Conservation (phyloP, 2,888 invertebrate genomes). For the Ochlodes sylvanus region DNA sequence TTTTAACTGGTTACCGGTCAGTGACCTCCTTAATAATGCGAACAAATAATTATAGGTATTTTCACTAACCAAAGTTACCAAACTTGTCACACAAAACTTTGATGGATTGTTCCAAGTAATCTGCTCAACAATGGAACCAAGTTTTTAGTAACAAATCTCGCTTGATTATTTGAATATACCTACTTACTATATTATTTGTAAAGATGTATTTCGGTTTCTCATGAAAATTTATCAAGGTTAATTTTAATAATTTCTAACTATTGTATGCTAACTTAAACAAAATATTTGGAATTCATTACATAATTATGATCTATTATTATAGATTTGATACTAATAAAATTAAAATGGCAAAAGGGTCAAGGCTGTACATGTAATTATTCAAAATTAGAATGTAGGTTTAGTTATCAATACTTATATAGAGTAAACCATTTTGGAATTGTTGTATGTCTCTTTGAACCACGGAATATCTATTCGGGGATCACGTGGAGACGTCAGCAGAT, state of each 20-base stretch:
- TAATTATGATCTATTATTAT: too few relatives aligned
- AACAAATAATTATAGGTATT: constrained; percentile 35
- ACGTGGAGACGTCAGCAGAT: too few relatives aligned
- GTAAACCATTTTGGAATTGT: too few relatives aligned
- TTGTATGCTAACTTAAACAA: too few relatives aligned
- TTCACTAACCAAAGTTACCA: constrained; percentile 33
- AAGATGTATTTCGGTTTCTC: constrained; percentile 1
- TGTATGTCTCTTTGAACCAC: too few relatives aligned
- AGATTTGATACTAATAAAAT: too few relatives aligned
- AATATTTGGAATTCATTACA: not conserved
- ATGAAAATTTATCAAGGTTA: constrained; percentile 12
- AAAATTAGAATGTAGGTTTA: too few relatives aligned
- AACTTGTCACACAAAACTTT: constrained; percentile 38
- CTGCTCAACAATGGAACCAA: constrained; percentile 20
- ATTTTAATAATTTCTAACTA: constrained; percentile 1
- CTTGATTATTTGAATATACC: not conserved
- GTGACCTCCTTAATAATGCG: constrained; percentile 40
- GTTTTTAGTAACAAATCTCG: constrained; percentile 11
- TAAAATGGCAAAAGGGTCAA: too few relatives aligned
- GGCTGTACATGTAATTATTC: too few relatives aligned
- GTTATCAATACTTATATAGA: too few relatives aligned
- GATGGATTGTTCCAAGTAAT: constrained; percentile 42
- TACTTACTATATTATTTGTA: not conserved
- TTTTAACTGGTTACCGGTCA: constrained; percentile 38
- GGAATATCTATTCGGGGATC: too few relatives aligned